These are phyloP conservation scores for Hydra vulgaris DNA, from an alignment of 30 jellyfish, hydroid and myxozoan genomes.

Conservation along the genomic window DNA sequence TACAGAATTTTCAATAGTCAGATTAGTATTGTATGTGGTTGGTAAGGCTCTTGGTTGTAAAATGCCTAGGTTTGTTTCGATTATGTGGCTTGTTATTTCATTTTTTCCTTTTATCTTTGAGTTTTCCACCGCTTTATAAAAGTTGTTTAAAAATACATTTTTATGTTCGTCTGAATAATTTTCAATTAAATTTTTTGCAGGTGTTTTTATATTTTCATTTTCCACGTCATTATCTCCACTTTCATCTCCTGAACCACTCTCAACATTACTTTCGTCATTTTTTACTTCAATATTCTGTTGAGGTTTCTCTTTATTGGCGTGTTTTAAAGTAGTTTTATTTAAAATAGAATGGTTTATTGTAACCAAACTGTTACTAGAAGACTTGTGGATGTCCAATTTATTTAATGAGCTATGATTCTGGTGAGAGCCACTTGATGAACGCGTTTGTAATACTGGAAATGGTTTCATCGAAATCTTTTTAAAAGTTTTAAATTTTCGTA, in stretches of 20 bases:
- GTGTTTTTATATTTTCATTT: not conserved
- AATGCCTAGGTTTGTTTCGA: not conserved
- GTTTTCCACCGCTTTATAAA: not conserved
- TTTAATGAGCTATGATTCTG: no score
- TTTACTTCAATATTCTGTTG: no score
- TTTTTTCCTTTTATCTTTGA: not conserved
- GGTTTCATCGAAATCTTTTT: not conserved
- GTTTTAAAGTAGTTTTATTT: no score
- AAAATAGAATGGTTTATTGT: no score
- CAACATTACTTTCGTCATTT: not conserved
- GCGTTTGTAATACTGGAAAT: conserved; percentile 1
- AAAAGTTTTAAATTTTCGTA: not conserved
- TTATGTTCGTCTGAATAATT: not conserved
- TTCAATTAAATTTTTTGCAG: not conserved
- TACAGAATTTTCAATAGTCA: conserved; percentile 12
- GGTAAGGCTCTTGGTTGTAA: no score
- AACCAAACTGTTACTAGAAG: no score
- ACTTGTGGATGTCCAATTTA: no score
- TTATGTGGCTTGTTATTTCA: not conserved
- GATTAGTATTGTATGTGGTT: conserved; percentile 6
- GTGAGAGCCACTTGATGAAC: no score
- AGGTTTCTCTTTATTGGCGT: no score
- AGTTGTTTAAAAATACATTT: not conserved
- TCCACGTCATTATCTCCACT: not conserved
- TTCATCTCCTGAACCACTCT: not conserved